A percentile compares a stretch with the other conserved stretches of the same genome.
Conservation (phyloP, 92 coral and sea anemone genomes). For the Desmophyllum pertusum region DNA sequence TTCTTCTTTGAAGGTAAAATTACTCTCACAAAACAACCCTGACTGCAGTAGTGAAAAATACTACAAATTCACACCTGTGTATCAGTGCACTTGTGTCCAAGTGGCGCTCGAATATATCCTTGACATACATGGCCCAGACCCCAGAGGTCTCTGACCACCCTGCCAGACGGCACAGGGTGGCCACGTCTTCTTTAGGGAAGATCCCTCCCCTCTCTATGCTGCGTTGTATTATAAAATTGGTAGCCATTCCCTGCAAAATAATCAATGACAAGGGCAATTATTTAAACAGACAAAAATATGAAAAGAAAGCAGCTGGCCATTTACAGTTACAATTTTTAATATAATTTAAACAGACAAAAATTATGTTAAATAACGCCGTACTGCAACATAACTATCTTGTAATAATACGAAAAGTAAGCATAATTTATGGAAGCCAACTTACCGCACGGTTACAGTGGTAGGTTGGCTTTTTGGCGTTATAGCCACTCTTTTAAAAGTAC, state of each 20-base stretch:
- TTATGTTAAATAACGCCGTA: too few relatives aligned
- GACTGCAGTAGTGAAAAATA: neutral
- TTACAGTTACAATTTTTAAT: too few relatives aligned
- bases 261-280: neutral
- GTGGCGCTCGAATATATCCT: neutral
- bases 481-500: neutral
- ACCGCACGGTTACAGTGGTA: neutral
- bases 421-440: too few relatives aligned
- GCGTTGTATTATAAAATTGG: neutral
- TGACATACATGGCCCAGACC: neutral
- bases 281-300: neutral
- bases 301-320: too few relatives aligned
- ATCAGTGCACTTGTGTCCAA: neutral
- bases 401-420: neutral
- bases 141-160: neutral
- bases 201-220: neutral
- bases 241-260: neutral
- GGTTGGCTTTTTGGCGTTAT: neutral
- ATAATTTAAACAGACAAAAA: too few relatives aligned
- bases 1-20: too few relatives aligned
- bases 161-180: constrained; percentile 2
- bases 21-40: too few relatives aligned
- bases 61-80: neutral
- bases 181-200: neutral
- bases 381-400: too few relatives aligned